Evolutionary conservation across 2,888 invertebrate genomes (phyloP), one percentile per base, ranked within the genome.

Genomic region (Leucoptera coffeella): DNA sequence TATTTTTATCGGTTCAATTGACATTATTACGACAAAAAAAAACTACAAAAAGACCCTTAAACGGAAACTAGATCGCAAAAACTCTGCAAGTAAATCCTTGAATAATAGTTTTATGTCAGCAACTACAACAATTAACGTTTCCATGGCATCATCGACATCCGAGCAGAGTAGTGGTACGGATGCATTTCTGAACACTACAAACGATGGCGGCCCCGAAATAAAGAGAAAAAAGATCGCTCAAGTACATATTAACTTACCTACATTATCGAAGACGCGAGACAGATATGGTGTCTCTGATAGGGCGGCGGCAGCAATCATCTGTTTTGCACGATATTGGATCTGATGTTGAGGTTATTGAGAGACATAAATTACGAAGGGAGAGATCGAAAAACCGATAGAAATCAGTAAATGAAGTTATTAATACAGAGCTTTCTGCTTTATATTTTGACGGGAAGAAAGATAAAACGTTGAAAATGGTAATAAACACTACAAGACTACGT

Each of bases 391-490:
- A 12, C 11, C 19, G 23, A 19, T 8, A 29, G 13, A 28, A 27
- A 9, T 20, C 25, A 15, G 23, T 15, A 10, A 2, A 11, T 3
- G 6, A 21, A 12, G 25, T 17, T 15, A 24, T 4, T 7, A 13
- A 25, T 23, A 8, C 6, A 24, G 22, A 27, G 11, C 9, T 36
- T 4, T 22, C 34, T 22, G 33, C 37, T 14, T 30, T 38, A 26
- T 36, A 35, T 22, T 36, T 36, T 27, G 34, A 42, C 38, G 37
- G 36, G 3, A 19, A 30, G 19, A 33, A 35, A 20, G 32, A 30
- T 17, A 25, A 14, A 34, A 28, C 32, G 11, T 19, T 29, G 15
- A 20, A 14, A n/a, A 22, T 33, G 35, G 36, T 8, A 32, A 32
- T 13, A 27, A 35, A 27, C 23, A 20, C 15, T 25, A 30, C 14